These are phyloP conservation scores for Chloroclysta siterata DNA, from an alignment of 2,888 invertebrate species.

Conservation along the genomic window DNA sequence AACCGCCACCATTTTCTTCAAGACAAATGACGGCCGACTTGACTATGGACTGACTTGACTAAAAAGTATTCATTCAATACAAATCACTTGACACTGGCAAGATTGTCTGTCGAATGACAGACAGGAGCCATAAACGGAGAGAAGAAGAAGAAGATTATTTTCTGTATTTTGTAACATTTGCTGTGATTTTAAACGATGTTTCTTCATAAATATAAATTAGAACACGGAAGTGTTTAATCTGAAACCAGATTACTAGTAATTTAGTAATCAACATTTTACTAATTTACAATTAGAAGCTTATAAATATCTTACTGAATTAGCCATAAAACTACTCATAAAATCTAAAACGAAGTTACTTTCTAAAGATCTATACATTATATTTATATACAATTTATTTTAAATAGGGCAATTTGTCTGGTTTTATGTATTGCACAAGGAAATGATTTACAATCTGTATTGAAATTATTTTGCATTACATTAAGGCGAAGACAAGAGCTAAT, in stretches of 20 bases:
- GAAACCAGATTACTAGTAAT: slow-evolving; percentile 32
- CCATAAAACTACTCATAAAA: slow-evolving; percentile 37
- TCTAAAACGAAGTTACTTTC: slow-evolving; percentile 33
- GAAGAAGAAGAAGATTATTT: background rate
- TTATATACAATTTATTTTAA: slow-evolving; percentile 45
- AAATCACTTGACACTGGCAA: too few species aligned
- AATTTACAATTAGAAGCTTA: slow-evolving; percentile 40
- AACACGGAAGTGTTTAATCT: slow-evolving; percentile 9
- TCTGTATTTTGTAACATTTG: background rate
- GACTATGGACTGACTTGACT: too few species aligned
- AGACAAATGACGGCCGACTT: too few species aligned
- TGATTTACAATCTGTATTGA: slow-evolving; percentile 11
- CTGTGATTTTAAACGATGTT: slow-evolving; percentile 2
- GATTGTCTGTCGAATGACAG: too few species aligned
- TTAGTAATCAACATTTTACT: slow-evolving; percentile 41
- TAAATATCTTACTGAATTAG: slow-evolving; percentile 33
- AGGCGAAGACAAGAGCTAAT: too few species aligned
- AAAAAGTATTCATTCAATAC: too few species aligned
- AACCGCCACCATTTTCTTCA: too few species aligned
- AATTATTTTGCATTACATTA: background rate
- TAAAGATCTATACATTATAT: slow-evolving; percentile 40
- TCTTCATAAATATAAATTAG: slow-evolving; percentile 11
- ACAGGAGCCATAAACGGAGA: too few species aligned
- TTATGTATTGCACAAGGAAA: slow-evolving; percentile 37
- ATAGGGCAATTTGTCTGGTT: slow-evolving; percentile 31